A percentile compares a stretch with the other conserved stretches of the same genome.
Conservation (phyloP, 2,888 invertebrate species). For the Agrochola lychnidis region DNA sequence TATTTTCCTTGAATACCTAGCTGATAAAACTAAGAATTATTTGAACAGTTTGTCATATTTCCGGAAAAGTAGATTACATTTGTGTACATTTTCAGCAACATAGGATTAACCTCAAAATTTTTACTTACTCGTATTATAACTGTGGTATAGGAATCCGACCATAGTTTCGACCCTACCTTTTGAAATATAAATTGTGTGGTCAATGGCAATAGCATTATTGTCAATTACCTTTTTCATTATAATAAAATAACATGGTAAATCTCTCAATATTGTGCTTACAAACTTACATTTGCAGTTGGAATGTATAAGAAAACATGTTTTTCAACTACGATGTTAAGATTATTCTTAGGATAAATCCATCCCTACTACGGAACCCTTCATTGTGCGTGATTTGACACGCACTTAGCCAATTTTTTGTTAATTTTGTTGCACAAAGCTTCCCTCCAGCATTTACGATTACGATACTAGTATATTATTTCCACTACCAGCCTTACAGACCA, state of each 20-base stretch:
- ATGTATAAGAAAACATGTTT: too few relatives aligned
- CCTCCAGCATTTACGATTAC: background rate
- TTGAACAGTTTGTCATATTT: conserved; percentile 29
- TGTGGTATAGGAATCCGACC: background rate
- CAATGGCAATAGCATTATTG: too few relatives aligned
- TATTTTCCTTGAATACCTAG: conserved; percentile 33
- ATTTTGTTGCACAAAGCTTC: too few relatives aligned
- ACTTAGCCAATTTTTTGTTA: background rate
- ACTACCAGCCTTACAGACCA: background rate
- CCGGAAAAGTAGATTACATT: conserved; percentile 30
- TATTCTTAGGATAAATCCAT: too few relatives aligned
- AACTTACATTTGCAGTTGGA: too few relatives aligned
- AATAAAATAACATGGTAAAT: too few relatives aligned
- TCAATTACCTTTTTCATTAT: background rate
- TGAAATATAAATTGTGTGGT: background rate
- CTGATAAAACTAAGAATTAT: conserved; percentile 42
- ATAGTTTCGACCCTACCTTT: background rate
- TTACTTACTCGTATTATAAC: background rate
- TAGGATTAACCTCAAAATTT: background rate
- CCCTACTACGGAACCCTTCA: too few relatives aligned
- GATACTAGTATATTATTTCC: background rate
- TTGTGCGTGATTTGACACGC: too few relatives aligned
- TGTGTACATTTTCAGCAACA: background rate
- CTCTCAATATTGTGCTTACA: too few relatives aligned
- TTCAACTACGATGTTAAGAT: too few relatives aligned